Evolutionary conservation across 2,113 vertebrate species (phyloP).

Genomic region (Noctilio leporinus): DNA sequence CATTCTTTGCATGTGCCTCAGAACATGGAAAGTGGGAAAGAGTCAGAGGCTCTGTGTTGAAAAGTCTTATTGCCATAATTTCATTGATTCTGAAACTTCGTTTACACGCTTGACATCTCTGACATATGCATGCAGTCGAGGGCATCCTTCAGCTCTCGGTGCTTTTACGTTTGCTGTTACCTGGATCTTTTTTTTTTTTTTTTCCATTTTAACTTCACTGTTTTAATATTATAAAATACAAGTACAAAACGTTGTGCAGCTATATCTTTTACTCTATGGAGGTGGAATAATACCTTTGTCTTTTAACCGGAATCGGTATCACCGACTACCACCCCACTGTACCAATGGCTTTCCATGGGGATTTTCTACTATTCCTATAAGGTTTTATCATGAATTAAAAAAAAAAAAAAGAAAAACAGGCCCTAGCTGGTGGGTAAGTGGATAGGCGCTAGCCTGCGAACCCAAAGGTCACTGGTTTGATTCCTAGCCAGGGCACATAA

Average conservation of each 20-base stretch:
- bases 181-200: neutral
- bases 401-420: too few species aligned
- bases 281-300: slow-evolving; percentile 68
- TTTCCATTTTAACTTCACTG: slow-evolving; percentile 70
- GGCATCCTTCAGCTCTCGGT: neutral
- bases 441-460: too few species aligned
- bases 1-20: neutral
- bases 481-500: too few species aligned
- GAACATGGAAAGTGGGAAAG: neutral
- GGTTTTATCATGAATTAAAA: slow-evolving; percentile 31
- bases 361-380: neutral
- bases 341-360: neutral
- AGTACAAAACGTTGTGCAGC: slow-evolving; percentile 80
- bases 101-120: neutral
- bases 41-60: neutral
- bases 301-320: slow-evolving; percentile 41
- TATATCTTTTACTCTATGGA: slow-evolving; percentile 75
- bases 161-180: neutral
- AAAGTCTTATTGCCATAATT: neutral
- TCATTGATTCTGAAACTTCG: neutral
- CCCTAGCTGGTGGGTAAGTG: too few species aligned
- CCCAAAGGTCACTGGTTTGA: too few species aligned
- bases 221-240: slow-evolving; percentile 82
- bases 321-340: neutral
- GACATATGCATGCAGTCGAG: neutral